Percentiles rank a stretch among this genome's conserved stretches.
Conservation (phyloP, 1,140 invertebrate genomes). For the Laodelphax striatellus region DNA sequence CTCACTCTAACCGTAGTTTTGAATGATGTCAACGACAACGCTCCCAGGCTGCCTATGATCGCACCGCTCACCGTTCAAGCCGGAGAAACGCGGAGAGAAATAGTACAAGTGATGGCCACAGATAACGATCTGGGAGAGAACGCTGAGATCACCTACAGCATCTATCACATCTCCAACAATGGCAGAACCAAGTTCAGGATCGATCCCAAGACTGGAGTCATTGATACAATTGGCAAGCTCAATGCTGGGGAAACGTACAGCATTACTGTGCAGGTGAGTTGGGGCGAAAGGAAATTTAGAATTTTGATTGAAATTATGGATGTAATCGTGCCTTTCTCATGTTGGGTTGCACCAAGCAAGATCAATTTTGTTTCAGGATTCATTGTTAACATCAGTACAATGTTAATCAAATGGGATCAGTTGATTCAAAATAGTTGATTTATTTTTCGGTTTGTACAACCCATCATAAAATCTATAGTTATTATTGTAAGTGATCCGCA, state of each 20-base stretch:
- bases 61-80: conserved; percentile 67
- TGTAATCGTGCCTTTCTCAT: too few relatives aligned
- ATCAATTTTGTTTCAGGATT: too few relatives aligned
- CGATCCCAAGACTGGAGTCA: conserved; percentile 61
- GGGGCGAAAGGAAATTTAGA: background rate
- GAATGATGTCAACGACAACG: conserved; percentile 76
- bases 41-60: conserved; percentile 61
- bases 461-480: too few relatives aligned
- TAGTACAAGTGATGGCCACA: conserved; percentile 66
- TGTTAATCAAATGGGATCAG: too few relatives aligned
- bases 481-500: too few relatives aligned
- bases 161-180: conserved; percentile 83
- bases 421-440: too few relatives aligned
- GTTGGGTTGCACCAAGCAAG: too few relatives aligned
- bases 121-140: conserved; percentile 79
- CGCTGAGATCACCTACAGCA: conserved; percentile 66
- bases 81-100: conserved; percentile 58
- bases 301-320: too few relatives aligned
- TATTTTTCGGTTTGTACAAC: too few relatives aligned
- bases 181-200: conserved; percentile 75
- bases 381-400: too few relatives aligned
- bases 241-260: conserved; percentile 79
- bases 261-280: conserved; percentile 70
- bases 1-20: conserved; percentile 63
- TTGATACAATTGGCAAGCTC: conserved; percentile 48